Percentiles rank a stretch among this genome's conserved stretches.
Conservation (phyloP, 2,113 vertebrate genomes). For the Noturus placidus region DNA sequence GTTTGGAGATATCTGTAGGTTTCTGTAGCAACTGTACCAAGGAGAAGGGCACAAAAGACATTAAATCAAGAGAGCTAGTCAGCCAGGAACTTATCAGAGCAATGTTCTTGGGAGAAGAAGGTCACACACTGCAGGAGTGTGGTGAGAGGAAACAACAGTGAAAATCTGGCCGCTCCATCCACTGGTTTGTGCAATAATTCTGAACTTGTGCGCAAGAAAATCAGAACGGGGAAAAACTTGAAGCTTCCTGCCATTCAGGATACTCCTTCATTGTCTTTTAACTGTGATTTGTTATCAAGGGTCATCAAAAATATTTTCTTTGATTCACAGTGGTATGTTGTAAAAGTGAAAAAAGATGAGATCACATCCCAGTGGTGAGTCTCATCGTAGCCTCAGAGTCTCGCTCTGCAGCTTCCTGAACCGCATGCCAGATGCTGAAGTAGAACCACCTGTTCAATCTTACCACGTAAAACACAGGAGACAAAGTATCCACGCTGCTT, state of each 20-base stretch:
- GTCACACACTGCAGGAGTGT: conserved; percentile 7
- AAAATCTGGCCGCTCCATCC: not conserved
- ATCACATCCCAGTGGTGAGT: not conserved
- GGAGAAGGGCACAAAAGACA: not conserved
- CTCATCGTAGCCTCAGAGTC: not conserved
- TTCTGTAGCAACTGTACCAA: conserved; percentile 9
- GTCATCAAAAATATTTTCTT: not conserved
- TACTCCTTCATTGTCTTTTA: not conserved
- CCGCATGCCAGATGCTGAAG: not conserved
- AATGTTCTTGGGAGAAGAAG: not conserved
- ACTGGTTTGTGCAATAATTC: not conserved
- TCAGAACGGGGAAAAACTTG: not conserved
- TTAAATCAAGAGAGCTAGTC: conserved; percentile 12
- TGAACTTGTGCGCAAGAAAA: not conserved
- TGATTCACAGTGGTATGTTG: not conserved
- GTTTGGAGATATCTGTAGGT: not conserved
- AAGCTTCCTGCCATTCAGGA: not conserved
- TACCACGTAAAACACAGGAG: not conserved
- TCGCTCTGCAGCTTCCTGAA: not conserved
- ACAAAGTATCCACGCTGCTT: not conserved
- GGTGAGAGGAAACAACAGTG: not conserved
- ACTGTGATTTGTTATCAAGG: not conserved
- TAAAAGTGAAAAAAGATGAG: not conserved
- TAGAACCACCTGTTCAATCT: not conserved
- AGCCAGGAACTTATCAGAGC: conserved; percentile 14